Evolutionary conservation across 1,140 invertebrate species (phyloP).

Genomic region (Drosophila albomicans): DNA sequence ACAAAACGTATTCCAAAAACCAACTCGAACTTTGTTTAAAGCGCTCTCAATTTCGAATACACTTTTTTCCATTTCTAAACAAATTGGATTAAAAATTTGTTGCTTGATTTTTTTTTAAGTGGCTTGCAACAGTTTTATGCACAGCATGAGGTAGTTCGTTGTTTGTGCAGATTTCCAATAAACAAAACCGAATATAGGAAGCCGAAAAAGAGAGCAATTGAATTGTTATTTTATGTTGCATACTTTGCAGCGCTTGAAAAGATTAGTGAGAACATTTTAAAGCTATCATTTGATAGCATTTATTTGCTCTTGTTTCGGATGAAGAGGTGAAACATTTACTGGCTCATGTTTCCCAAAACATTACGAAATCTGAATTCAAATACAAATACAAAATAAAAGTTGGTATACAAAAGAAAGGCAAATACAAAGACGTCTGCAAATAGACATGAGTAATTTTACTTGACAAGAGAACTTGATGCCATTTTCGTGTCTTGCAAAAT

Average conservation of each 20-base stretch:
- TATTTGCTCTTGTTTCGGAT: not conserved
- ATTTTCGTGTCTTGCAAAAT: slow-evolving; percentile 9
- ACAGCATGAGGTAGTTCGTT: too few species aligned
- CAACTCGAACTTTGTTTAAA: too few species aligned
- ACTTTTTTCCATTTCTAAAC: too few species aligned
- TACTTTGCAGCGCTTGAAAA: slow-evolving; percentile 23
- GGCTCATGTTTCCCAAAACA: slow-evolving; percentile 23
- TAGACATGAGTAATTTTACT: slow-evolving; percentile 39
- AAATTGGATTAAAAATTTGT: too few species aligned
- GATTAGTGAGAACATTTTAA: slow-evolving; percentile 14
- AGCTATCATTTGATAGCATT: slow-evolving; percentile 3
- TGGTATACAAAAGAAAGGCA: too few species aligned
- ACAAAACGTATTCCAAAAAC: too few species aligned
- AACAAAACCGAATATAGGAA: too few species aligned
- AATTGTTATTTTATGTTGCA: slow-evolving; percentile 19
- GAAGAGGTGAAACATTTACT: not conserved
- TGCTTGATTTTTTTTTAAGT: too few species aligned
- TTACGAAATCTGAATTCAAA: slow-evolving; percentile 4
- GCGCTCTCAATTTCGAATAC: too few species aligned
- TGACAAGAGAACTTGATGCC: slow-evolving; percentile 29
- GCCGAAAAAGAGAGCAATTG: not conserved
- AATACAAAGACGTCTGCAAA: too few species aligned
- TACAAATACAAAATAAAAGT: not conserved
- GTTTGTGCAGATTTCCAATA: too few species aligned
- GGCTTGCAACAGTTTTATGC: too few species aligned